Percentiles rank a stretch among this genome's conserved stretches.
These are phyloP conservation scores for Aleadryas rufinucha DNA, from an alignment of 2,113 vertebrate species.

Conservation along the genomic window DNA sequence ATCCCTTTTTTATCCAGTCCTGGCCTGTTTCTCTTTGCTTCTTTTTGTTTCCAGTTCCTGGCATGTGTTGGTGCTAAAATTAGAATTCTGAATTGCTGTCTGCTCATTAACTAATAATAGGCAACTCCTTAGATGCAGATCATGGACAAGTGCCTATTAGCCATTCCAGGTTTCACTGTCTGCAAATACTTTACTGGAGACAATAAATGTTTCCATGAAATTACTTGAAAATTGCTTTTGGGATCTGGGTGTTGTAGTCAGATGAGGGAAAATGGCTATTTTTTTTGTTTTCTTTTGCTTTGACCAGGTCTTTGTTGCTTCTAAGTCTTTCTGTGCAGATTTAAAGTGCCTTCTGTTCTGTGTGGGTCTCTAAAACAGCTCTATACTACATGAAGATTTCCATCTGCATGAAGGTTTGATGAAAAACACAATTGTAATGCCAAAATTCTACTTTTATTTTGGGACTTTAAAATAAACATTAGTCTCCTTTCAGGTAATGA, in stretches of 20 bases:
- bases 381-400: not conserved
- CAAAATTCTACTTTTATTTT: not conserved
- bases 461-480: not conserved
- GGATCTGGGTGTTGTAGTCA: not conserved
- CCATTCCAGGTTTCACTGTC: not conserved
- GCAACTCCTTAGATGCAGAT: not conserved
- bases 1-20: not conserved
- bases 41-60: not conserved
- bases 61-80: not conserved
- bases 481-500: not conserved
- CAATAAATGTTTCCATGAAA: not conserved
- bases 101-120: conserved; percentile 22
- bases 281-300: not conserved
- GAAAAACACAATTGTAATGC: not conserved
- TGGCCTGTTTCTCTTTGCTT: not conserved
- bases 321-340: not conserved
- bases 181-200: not conserved
- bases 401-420: not conserved
- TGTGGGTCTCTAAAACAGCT: not conserved
- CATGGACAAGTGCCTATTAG: not conserved
- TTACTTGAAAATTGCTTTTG: not conserved
- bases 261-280: not conserved
- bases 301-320: not conserved
- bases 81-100: not conserved
- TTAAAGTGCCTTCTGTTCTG: not conserved